Evolutionary conservation across 1,140 invertebrate genomes (phyloP).

Genomic region (Philaenus spumarius): DNA sequence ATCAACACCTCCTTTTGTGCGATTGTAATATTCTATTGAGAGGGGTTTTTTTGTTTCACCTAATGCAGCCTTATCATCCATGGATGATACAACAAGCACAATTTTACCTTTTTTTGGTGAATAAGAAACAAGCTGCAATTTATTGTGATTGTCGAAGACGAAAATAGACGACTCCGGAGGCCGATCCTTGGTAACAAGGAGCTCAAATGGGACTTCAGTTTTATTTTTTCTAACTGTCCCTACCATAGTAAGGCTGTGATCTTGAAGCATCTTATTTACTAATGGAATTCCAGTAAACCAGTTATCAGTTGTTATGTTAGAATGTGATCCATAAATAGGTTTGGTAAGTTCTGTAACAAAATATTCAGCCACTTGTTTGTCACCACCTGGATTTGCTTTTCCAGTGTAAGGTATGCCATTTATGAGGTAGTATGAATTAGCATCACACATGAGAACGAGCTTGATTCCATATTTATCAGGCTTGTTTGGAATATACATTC

Average conservation of each 20-base stretch:
- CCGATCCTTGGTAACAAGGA: background rate
- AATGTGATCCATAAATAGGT: background rate
- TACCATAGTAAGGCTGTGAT: background rate
- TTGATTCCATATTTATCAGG: slow-evolving; percentile 43
- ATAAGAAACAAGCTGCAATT: background rate
- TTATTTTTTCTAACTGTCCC: background rate
- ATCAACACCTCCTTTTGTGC: background rate
- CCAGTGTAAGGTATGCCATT: background rate
- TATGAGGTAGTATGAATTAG: background rate
- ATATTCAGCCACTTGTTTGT: background rate
- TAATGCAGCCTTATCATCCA: background rate
- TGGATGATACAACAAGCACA: background rate
- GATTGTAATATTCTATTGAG: background rate
- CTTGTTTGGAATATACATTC: slow-evolving; percentile 42
- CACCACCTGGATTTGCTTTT: background rate
- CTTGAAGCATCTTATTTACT: background rate
- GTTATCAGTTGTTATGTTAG: background rate
- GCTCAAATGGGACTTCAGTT: background rate
- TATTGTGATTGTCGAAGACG: background rate
- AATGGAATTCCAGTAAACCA: background rate
- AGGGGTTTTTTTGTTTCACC: background rate
- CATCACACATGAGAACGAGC: slow-evolving; percentile 33
- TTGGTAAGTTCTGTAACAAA: background rate
- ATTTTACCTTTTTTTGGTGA: background rate
- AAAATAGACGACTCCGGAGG: background rate